Percentiles rank a stretch among this genome's conserved stretches.
These are phyloP conservation scores for Petrocephalus sullivani DNA, from an alignment of 2,797 vertebrate species.

Conservation along the genomic window DNA sequence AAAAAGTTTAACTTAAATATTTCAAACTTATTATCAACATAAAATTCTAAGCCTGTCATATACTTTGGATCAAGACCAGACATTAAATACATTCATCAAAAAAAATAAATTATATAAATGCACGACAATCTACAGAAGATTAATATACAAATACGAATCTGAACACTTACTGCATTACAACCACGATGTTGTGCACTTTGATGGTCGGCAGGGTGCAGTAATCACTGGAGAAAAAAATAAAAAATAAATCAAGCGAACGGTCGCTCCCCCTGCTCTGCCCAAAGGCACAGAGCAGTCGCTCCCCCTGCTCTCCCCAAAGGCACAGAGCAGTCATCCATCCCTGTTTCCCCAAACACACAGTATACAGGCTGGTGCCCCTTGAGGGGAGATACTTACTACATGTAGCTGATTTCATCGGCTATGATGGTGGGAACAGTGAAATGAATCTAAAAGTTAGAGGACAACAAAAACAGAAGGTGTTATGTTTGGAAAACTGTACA, in stretches of 20 bases:
- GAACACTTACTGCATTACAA: conserved; percentile 95
- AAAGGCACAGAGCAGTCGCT: too few species aligned
- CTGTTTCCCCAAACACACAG: neutral
- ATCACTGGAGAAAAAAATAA: conserved; percentile 63
- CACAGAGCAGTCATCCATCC: too few species aligned
- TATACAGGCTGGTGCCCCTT: neutral
- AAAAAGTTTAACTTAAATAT: neutral
- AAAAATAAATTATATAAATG: neutral
- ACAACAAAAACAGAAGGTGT: neutral
- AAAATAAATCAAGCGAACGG: neutral
- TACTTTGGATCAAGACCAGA: neutral
- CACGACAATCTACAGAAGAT: neutral
- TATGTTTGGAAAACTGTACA: neutral
- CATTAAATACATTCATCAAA: neutral
- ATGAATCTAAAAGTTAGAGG: conserved; percentile 72
- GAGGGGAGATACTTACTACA: conserved; percentile 79
- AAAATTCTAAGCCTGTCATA: neutral
- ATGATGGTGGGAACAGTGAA: conserved; percentile 86
- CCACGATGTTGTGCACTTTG: conserved; percentile 95
- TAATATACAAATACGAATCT: neutral
- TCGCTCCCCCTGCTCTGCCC: too few species aligned
- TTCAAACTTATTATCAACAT: neutral
- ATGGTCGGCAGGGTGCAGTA: conserved; percentile 87
- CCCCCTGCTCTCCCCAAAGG: too few species aligned
- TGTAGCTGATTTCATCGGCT: conserved; percentile 92